Conservation (phyloP, 2,888 invertebrate species). For the Drosophila testacea region DNA sequence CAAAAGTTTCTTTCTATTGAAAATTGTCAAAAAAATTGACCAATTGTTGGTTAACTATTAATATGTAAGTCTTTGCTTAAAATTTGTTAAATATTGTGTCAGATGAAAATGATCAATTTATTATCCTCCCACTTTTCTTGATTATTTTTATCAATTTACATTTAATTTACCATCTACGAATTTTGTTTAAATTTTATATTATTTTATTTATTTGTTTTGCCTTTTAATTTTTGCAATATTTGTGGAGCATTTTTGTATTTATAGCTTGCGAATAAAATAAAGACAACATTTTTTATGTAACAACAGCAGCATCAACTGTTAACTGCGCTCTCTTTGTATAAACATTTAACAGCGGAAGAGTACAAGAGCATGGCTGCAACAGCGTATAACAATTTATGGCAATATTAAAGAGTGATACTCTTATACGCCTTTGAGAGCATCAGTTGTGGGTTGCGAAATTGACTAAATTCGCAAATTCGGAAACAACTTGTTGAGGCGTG, state of each 20-base stretch:
- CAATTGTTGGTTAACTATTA: not conserved
- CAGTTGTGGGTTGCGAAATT: conserved; percentile 41
- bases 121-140: too few relatives aligned
- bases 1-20: not conserved
- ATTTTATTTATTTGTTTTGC: not conserved
- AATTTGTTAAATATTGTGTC: too few relatives aligned
- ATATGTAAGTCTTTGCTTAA: not conserved
- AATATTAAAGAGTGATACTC: conserved; percentile 24
- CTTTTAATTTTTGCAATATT: not conserved
- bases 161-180: not conserved
- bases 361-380: not conserved
- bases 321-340: conserved; percentile 8
- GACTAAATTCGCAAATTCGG: conserved; percentile 49
- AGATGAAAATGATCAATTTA: not conserved
- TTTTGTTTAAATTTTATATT: not conserved
- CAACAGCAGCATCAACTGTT: conserved; percentile 21
- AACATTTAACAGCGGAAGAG: conserved; percentile 22
- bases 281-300: conserved; percentile 44
- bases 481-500: conserved; percentile 67
- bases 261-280: conserved; percentile 6
- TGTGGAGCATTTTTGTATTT: conserved; percentile 2
- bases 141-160: not conserved
- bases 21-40: not conserved
- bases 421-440: conserved; percentile 47
- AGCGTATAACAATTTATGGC: conserved; percentile 55